Percentiles rank a stretch among this genome's conserved stretches.
These are phyloP conservation scores for Brachyhypopomus gauderio DNA, from an alignment of 2,113 vertebrate species.

Conservation along the genomic window DNA sequence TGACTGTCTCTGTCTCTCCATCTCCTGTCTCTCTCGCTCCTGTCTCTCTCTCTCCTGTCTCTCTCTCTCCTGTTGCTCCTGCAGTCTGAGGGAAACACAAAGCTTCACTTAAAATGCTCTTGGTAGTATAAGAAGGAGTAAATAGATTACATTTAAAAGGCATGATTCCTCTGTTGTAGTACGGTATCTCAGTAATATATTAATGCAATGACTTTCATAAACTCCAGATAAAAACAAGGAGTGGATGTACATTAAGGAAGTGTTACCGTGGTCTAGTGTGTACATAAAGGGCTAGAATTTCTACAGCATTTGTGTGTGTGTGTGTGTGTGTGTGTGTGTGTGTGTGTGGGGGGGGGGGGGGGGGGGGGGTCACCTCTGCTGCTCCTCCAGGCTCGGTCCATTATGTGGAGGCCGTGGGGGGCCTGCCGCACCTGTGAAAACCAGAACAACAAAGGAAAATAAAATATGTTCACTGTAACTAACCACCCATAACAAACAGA, in stretches of 20 bases:
- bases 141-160: too few species aligned
- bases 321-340: too few species aligned
- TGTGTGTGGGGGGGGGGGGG: too few species aligned
- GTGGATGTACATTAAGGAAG: background rate
- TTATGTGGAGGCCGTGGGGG: constrained; percentile 74
- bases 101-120: background rate
- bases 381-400: constrained; percentile 81
- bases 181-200: too few species aligned
- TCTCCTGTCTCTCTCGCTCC: constrained; percentile 70
- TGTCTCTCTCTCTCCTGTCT: constrained; percentile 56
- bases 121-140: too few species aligned
- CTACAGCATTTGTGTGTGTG: too few species aligned
- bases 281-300: too few species aligned
- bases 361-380: constrained; percentile 74
- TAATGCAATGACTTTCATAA: too few species aligned
- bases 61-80: constrained; percentile 69
- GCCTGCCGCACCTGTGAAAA: constrained; percentile 27
- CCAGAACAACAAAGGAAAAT: background rate
- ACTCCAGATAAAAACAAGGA: too few species aligned
- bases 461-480: background rate
- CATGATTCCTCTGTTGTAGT: too few species aligned
- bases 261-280: background rate
- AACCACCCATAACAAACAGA: background rate
- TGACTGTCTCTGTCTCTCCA: constrained; percentile 68
- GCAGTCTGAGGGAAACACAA: constrained; percentile 14